phyloP scores from a whole-genome alignment of 2,888 invertebrate species.

The Melanchra persicariae region DNA sequence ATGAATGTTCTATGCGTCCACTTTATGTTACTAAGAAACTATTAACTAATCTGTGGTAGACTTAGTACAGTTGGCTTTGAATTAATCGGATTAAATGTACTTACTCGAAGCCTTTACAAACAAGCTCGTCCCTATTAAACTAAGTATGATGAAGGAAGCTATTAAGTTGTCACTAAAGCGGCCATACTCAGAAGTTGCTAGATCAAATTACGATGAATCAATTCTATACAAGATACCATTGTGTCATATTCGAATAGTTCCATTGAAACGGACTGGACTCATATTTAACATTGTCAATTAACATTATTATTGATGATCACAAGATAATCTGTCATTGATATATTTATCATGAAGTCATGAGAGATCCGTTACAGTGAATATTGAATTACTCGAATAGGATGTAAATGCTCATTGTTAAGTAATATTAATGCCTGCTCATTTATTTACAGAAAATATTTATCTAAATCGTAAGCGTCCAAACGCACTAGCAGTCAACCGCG shows the following conservation, averaged over 20 bases:
- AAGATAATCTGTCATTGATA: constrained; percentile 62
- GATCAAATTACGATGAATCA: constrained; percentile 30
- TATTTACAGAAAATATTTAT: constrained; percentile 17
- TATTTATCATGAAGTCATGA: constrained; percentile 54
- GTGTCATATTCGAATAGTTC: constrained; percentile 58
- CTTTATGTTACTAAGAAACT: constrained; percentile 45
- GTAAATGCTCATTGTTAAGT: constrained; percentile 38
- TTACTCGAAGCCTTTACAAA: constrained; percentile 26
- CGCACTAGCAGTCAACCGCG: no score
- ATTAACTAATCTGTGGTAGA: constrained; percentile 41
- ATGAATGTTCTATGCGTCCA: constrained; percentile 35
- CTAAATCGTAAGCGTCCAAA: no score
- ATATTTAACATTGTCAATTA: constrained; percentile 61
- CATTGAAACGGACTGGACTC: constrained; percentile 51
- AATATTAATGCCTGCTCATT: constrained; percentile 35
- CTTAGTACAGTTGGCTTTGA: constrained; percentile 19
- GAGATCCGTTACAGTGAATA: constrained; percentile 55
- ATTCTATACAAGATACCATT: constrained; percentile 35
- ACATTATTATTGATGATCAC: constrained; percentile 56
- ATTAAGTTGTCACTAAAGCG: constrained; percentile 45
- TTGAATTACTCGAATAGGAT: constrained; percentile 52
- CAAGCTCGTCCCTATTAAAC: constrained; percentile 31
- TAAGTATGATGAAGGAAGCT: constrained; percentile 52
- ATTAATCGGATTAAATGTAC: constrained; percentile 45
- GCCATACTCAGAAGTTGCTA: constrained; percentile 13